A percentile compares a stretch with the other conserved stretches of the same genome.
Conservation (phyloP, 1,140 invertebrate species). For the Drosophila mojavensis region DNA sequence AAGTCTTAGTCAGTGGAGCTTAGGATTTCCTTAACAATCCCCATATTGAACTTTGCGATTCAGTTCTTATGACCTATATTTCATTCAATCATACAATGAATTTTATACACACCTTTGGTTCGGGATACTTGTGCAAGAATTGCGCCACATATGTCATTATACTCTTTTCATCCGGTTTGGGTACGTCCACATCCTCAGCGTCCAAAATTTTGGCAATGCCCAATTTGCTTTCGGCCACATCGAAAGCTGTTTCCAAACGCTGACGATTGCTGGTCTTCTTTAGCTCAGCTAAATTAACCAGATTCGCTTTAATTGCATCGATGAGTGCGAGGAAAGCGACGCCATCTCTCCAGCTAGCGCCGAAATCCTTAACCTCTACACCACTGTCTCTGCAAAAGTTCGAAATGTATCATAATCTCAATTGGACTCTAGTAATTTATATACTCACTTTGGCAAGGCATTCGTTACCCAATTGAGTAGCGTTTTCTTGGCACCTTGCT, state of each 20-base stretch:
- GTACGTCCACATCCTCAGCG: conserved; percentile 98
- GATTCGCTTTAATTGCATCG: conserved; percentile 96
- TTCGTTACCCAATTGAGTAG: conserved; percentile 97
- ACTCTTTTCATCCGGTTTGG: conserved; percentile 98
- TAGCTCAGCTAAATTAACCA: conserved; percentile 94
- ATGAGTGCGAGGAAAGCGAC: conserved; percentile 98
- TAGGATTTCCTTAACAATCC: too few relatives aligned
- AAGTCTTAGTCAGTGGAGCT: too few relatives aligned
- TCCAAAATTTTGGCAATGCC: conserved; percentile 97
- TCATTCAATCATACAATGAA: not conserved
- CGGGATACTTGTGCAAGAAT: conserved; percentile 97
- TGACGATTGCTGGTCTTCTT: conserved; percentile 89
- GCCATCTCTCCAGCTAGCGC: conserved; percentile 98
- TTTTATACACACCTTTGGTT: conserved; percentile 87
- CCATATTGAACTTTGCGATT: too few relatives aligned
- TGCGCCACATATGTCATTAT: conserved; percentile 99
- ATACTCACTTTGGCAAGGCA: conserved; percentile 93
- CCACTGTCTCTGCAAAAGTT: conserved; percentile 89
- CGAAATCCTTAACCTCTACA: conserved; percentile 97
- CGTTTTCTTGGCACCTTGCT: conserved; percentile 95
- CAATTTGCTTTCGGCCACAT: conserved; percentile 95
- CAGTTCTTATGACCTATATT: too few relatives aligned
- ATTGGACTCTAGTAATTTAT: not conserved
- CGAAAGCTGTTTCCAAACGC: conserved; percentile 96
- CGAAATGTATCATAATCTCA: not conserved